Percentiles rank a stretch among this genome's conserved stretches.
Evolutionary conservation across 1,140 invertebrate genomes (phyloP).

Genomic region (Scaptomyza montana): DNA sequence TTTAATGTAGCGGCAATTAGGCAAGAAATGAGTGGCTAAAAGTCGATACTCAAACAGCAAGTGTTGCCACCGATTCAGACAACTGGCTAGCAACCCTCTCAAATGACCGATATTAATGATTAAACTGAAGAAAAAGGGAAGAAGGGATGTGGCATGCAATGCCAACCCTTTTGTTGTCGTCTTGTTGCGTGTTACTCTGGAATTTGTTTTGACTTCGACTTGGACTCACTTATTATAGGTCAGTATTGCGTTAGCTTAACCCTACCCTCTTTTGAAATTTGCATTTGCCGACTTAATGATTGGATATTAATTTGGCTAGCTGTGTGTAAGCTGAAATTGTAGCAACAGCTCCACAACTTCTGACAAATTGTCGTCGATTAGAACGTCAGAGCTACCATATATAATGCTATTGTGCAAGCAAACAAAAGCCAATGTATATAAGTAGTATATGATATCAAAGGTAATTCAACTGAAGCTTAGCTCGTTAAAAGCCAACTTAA

Average conservation of each 20-base stretch:
- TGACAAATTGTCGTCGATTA: constrained; percentile 75
- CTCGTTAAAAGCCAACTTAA: constrained; percentile 32
- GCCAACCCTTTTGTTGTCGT: constrained; percentile 53
- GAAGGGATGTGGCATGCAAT: constrained; percentile 28
- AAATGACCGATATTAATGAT: constrained; percentile 71
- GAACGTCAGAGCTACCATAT: constrained; percentile 12
- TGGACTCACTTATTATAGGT: constrained; percentile 40
- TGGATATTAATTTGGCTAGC: constrained; percentile 72
- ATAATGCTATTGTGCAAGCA: constrained; percentile 27
- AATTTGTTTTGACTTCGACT: constrained; percentile 20
- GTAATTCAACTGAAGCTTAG: constrained; percentile 17
- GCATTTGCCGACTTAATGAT: constrained; percentile 69
- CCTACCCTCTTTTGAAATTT: constrained; percentile 39
- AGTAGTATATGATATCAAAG: constrained; percentile 14
- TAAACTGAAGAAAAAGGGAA: not conserved
- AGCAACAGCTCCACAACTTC: constrained; percentile 32
- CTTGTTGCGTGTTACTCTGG: constrained; percentile 41
- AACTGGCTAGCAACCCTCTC: constrained; percentile 33
- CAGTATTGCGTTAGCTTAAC: constrained; percentile 35
- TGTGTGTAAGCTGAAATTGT: constrained; percentile 32
- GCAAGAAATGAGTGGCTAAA: constrained; percentile 23
- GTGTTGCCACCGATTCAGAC: constrained; percentile 5
- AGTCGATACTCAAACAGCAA: constrained; percentile 32
- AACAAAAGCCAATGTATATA: constrained; percentile 28
- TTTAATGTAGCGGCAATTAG: constrained; percentile 67